phyloP scores from a whole-genome alignment of 2,888 invertebrate species.

The Stenotaenia linearis region DNA sequence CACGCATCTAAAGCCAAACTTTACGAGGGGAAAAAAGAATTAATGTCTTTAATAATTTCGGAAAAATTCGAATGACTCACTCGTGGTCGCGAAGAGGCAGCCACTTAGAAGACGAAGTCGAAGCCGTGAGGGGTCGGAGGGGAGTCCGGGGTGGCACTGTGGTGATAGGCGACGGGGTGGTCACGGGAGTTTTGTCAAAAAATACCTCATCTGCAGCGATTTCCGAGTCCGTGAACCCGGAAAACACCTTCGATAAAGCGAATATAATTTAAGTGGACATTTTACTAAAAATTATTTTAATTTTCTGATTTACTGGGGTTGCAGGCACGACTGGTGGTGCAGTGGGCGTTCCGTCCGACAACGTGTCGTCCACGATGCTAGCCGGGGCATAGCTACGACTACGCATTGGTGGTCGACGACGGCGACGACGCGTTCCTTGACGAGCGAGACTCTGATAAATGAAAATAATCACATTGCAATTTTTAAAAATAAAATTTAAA shows the following conservation, averaged over 20 bases:
- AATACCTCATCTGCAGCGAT: constrained; percentile 29
- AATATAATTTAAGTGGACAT: background rate
- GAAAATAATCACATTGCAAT: background rate
- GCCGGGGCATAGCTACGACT: constrained; percentile 43
- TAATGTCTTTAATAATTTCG: too few relatives aligned
- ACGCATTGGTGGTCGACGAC: background rate
- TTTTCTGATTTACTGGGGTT: background rate
- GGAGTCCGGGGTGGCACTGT: constrained; percentile 26
- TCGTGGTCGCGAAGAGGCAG: background rate
- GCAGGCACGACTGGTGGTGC: constrained; percentile 34
- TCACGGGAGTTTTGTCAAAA: constrained; percentile 28
- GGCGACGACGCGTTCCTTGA: background rate
- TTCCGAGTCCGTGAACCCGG: background rate
- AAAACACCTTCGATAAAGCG: background rate
- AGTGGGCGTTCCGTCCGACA: constrained; percentile 36
- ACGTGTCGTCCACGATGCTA: constrained; percentile 39
- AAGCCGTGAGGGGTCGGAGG: background rate
- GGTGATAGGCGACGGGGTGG: constrained; percentile 21
- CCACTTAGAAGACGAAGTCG: background rate
- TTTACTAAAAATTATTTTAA: constrained; percentile 35
- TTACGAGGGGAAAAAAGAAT: background rate
- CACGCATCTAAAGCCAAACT: background rate
- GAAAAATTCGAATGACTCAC: too few relatives aligned
- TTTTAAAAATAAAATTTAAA: background rate
- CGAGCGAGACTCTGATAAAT: background rate